phyloP scores from a whole-genome alignment of 2,888 invertebrate species.

The Drosophila nr. perissopoda region DNA sequence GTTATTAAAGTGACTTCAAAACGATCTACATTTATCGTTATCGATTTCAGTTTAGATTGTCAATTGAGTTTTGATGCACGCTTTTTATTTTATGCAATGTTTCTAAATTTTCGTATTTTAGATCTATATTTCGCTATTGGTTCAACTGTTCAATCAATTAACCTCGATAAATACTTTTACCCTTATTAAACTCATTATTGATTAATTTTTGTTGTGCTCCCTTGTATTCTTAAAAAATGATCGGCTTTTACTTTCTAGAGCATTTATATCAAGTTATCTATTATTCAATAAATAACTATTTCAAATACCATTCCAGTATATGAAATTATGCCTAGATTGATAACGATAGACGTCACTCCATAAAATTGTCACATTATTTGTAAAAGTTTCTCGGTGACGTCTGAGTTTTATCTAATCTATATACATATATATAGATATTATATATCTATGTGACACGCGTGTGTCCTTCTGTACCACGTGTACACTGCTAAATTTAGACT shows the following conservation, averaged over 20 bases:
- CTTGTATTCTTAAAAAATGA: not conserved
- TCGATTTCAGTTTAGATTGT: no score
- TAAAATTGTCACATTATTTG: constrained; percentile 33
- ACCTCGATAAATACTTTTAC: not conserved
- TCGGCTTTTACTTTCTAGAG: not conserved
- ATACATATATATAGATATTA: not conserved
- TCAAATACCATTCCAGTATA: not conserved
- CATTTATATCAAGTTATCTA: not conserved
- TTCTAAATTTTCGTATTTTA: no score
- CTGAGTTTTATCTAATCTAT: constrained; percentile 54
- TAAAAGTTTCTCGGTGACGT: constrained; percentile 30
- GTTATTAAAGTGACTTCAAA: no score
- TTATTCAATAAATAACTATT: not conserved
- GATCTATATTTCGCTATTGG: no score
- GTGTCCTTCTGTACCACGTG: constrained; percentile 4
- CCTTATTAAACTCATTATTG: not conserved
- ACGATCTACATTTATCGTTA: no score
- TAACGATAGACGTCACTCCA: constrained; percentile 8
- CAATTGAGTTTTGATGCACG: no score
- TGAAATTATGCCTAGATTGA: not conserved
- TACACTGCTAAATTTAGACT: constrained; percentile 40
- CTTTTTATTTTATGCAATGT: no score
- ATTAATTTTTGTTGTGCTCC: not conserved
- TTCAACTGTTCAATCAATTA: no score
- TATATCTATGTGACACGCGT: constrained; percentile 10